Percentiles rank a stretch among this genome's conserved stretches.
phyloP scores from a whole-genome alignment of 2,113 vertebrate genomes.

The Crotalus viridis region DNA sequence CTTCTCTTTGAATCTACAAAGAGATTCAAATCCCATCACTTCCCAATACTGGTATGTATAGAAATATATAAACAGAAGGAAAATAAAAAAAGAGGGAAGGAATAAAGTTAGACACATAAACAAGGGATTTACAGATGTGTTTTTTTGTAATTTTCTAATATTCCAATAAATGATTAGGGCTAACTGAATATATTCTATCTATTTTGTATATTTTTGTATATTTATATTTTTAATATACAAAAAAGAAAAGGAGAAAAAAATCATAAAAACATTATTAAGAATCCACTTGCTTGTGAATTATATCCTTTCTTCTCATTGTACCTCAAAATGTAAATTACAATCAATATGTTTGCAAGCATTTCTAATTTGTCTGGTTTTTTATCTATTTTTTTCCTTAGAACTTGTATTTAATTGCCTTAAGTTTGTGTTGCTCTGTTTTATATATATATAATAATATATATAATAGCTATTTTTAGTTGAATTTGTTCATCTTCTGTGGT shows the following conservation, averaged over 20 bases:
- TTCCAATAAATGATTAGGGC: neutral
- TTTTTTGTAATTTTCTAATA: neutral
- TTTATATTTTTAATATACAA: neutral
- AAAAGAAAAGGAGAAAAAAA: neutral
- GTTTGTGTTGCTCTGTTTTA: neutral
- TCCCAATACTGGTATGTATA: neutral
- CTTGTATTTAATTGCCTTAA: neutral
- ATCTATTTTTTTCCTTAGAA: neutral
- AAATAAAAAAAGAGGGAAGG: neutral
- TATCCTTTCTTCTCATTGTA: neutral
- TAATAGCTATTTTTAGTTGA: neutral
- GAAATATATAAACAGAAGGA: neutral
- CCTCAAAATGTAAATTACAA: neutral
- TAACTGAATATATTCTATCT: neutral
- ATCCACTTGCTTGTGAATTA: neutral
- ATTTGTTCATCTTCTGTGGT: neutral
- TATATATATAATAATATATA: neutral
- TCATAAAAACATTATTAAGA: neutral
- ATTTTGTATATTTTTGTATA: too few species aligned
- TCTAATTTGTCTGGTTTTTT: neutral
- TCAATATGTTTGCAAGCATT: neutral
- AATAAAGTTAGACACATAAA: neutral
- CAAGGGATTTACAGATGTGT: neutral
- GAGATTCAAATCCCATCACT: neutral
- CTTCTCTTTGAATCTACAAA: neutral